These are phyloP conservation scores for Spea hammondii DNA, from an alignment of 2,797 vertebrate species.

Conservation along the genomic window DNA sequence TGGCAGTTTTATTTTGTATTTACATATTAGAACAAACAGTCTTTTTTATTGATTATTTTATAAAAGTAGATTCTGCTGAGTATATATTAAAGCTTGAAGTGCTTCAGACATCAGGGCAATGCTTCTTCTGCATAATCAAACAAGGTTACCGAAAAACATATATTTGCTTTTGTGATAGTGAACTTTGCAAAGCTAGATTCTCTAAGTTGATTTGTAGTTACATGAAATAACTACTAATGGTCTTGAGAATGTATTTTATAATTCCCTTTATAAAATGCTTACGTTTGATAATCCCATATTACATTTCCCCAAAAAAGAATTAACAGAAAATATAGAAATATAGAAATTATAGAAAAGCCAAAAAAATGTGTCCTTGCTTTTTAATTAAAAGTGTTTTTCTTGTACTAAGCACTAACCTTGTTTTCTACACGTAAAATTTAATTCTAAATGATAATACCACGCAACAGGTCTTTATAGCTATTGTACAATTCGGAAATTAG, in stretches of 20 bases:
- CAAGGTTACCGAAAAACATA: slow-evolving; percentile 39
- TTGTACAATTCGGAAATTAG: too few relatives aligned
- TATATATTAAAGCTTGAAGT: slow-evolving; percentile 49
- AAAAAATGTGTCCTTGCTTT: too few relatives aligned
- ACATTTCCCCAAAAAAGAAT: too few relatives aligned
- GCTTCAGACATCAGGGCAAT: slow-evolving; percentile 51
- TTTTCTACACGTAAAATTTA: too few relatives aligned
- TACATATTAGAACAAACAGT: slow-evolving; percentile 59
- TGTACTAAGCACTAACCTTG: too few relatives aligned
- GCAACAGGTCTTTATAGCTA: too few relatives aligned
- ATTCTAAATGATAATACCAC: too few relatives aligned
- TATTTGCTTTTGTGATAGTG: slow-evolving; percentile 35
- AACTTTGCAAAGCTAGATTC: slow-evolving; percentile 12
- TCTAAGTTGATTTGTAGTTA: slow-evolving; percentile 25
- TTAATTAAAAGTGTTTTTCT: too few relatives aligned
- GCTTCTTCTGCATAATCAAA: slow-evolving; percentile 55
- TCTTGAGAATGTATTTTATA: slow-evolving; percentile 1
- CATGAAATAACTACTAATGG: slow-evolving; percentile 9
- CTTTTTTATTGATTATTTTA: slow-evolving; percentile 56
- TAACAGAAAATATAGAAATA: too few relatives aligned
- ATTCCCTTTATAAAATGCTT: too few relatives aligned
- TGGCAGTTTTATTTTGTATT: slow-evolving; percentile 51
- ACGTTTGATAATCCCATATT: too few relatives aligned
- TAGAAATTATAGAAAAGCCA: too few relatives aligned
- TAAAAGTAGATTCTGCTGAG: slow-evolving; percentile 53